Percentiles rank a stretch among this genome's conserved stretches.
These are phyloP conservation scores for Corythoichthys intestinalis DNA, from an alignment of 2,113 vertebrate species.

Conservation along the genomic window DNA sequence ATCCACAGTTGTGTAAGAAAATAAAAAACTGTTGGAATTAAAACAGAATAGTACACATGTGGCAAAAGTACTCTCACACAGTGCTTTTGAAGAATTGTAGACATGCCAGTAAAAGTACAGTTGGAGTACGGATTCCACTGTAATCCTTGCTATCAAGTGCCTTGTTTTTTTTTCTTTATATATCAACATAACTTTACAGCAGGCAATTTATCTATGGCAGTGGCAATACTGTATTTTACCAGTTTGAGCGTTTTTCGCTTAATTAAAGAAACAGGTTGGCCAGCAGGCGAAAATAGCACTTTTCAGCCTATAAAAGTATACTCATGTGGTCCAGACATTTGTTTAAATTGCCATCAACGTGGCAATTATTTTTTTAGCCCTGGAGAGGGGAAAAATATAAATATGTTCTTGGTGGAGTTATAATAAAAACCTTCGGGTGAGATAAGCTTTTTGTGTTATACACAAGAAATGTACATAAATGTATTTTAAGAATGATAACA, in stretches of 20 bases:
- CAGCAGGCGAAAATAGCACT: background rate
- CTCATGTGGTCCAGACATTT: background rate
- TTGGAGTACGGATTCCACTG: background rate
- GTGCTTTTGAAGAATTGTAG: background rate
- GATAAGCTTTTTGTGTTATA: conserved; percentile 36
- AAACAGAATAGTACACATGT: background rate
- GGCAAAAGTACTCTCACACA: background rate
- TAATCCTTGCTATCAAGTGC: background rate
- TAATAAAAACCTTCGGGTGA: conserved; percentile 17
- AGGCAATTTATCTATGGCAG: background rate
- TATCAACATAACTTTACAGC: background rate
- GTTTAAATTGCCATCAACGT: conserved; percentile 1
- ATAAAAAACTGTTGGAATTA: too few relatives aligned
- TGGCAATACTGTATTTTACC: background rate
- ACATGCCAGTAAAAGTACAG: too few relatives aligned
- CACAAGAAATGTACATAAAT: conserved; percentile 25
- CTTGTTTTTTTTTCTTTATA: background rate
- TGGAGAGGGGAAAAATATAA: background rate
- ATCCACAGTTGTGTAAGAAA: too few relatives aligned
- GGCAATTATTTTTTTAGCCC: background rate
- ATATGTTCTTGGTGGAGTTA: background rate
- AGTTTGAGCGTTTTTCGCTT: background rate
- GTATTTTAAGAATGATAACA: conserved; percentile 33
- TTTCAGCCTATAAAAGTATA: background rate
- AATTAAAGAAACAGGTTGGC: background rate